Base-by-base conservation (phyloP, 2,888 invertebrate genomes). In the Rugalucina vietnamica region DNA sequence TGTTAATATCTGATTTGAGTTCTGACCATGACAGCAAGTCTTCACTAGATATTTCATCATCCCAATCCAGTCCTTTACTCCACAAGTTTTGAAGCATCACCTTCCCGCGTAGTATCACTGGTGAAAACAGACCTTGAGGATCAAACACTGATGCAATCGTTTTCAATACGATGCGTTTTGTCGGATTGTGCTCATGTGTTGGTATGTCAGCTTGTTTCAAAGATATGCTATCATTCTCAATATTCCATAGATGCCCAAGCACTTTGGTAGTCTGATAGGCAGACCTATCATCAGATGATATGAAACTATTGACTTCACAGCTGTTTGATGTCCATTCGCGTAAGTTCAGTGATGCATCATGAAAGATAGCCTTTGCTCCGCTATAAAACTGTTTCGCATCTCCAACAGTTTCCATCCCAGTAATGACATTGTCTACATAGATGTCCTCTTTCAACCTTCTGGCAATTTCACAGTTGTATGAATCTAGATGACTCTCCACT, bases 301-400 rank as follows among this genome's bases (percentile, higher is more conserved):
- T 54, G 1, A 24, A 29, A 21, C 12, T 27, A 21, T 50, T 57
- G 14, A 84, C 14, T 43, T 34, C 60, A 2, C 39, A 10, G 32
- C 36, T 36, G 39, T 81, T 84, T 49, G 84, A 29, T 43, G 50
- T 14, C 75, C 69, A 80, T 27, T 75, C 80, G n/a, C 80, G 71
- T 14, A 74, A n/a, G 34, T 75, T 80, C 80, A 80, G 74, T 12
- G 65, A 27, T 29, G 80, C 80, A 14, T 75, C 74, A 34, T 60
- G 5, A 34, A 80, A 80, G 21, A 70, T 49, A 8, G 12, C 2
- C 49, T 80, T 80, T 54, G 69, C 21, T 21, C 10, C 29, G 32
- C 39, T 49, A 34, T 74, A 80, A 14, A 60, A 14, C 10, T 34
- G 18, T 5, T 32, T 34, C 21, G 75, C 75, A 43, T 50, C 50